Evolutionary conservation across 2,797 vertebrate species (phyloP), one percentile per base, ranked within the genome.

Genomic region (Trematomus bernacchii): DNA sequence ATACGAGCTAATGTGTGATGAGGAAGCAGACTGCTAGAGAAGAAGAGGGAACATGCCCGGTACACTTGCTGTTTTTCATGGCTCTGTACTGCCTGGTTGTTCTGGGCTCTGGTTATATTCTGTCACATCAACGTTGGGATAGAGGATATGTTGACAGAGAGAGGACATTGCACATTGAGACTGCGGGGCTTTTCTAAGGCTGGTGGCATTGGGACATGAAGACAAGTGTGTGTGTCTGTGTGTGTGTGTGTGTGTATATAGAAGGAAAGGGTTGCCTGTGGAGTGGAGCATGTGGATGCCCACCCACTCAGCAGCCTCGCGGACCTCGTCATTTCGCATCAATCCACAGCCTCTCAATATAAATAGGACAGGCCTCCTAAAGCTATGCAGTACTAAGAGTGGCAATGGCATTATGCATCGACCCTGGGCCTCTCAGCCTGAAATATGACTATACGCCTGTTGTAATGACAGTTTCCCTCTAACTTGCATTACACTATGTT

Each of bases 311-410:
- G 73, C 76, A 87, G 91, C 93, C 92, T 92, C 76, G 84, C 89
- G 89, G 95, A 94, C 89, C 82, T 93, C 91, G 94, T 95, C 95
- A 93, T 92, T 94, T 94, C 86, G 77, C 93, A 96, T 96, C 94
- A 95, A 92, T 95, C 94, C 91, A 93, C 86, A 71, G 90, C 76
- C 91, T 89, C 91, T 94, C 93, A 93, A 93, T 95, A 95, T 93
- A 95, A 95, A 94, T 94, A 95, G 93, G 91, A 93, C 89, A 92
- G 87, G 80, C 86, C 57, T 93, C 93, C 93, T 94, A 82, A 90
- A 95, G 95, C 93, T 77, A 94, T 87, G 55, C 74, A 61, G 72
- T 66, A 73, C 83, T 90, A 88, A 79, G 88, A 91, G 91, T 87
- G 74, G 90, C 82, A 69, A 76, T 60, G 87, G 89, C 92, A 91